These are phyloP conservation scores for Litoditis marina DNA, from an alignment of 2,888 invertebrate genomes.

Conservation along the genomic window DNA sequence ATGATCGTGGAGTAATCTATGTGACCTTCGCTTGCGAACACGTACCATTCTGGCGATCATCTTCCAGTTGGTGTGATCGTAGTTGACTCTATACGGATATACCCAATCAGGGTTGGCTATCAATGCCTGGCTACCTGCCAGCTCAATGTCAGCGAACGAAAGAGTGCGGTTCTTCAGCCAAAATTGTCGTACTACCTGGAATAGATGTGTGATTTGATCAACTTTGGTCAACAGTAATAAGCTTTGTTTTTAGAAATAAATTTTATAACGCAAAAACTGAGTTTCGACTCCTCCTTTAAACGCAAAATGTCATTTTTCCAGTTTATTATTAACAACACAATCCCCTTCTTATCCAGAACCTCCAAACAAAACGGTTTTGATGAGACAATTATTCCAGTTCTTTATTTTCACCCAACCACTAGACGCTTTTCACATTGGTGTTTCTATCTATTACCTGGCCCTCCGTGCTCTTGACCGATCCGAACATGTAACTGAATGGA, in stretches of 20 bases:
- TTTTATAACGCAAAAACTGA: too few relatives aligned
- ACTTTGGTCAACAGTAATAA: neutral
- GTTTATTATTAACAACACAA: too few relatives aligned
- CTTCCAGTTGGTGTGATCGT: slow-evolving; percentile 58
- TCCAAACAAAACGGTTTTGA: neutral
- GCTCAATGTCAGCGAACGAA: slow-evolving; percentile 54
- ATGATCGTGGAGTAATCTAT: too few relatives aligned
- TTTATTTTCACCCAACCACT: neutral
- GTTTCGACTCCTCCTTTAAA: too few relatives aligned
- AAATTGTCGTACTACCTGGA: slow-evolving; percentile 52
- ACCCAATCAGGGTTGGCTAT: slow-evolving; percentile 59
- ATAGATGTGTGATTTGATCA: neutral
- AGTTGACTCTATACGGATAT: slow-evolving; percentile 58
- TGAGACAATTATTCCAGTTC: too few relatives aligned
- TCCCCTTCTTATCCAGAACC: too few relatives aligned
- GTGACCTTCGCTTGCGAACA: neutral
- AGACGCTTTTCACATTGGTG: too few relatives aligned
- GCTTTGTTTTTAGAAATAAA: too few relatives aligned
- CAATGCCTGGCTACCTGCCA: slow-evolving; percentile 49
- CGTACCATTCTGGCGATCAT: slow-evolving; percentile 51
- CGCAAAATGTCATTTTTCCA: too few relatives aligned
- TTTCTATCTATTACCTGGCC: slow-evolving; percentile 56
- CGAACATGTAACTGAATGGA: slow-evolving; percentile 58
- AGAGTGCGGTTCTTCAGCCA: slow-evolving; percentile 58
- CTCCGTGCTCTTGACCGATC: slow-evolving; percentile 46